A percentile compares a stretch with the other conserved stretches of the same genome.
These are phyloP conservation scores for Zophobas atratus DNA, from an alignment of 1,140 invertebrate species.

Conservation along the genomic window DNA sequence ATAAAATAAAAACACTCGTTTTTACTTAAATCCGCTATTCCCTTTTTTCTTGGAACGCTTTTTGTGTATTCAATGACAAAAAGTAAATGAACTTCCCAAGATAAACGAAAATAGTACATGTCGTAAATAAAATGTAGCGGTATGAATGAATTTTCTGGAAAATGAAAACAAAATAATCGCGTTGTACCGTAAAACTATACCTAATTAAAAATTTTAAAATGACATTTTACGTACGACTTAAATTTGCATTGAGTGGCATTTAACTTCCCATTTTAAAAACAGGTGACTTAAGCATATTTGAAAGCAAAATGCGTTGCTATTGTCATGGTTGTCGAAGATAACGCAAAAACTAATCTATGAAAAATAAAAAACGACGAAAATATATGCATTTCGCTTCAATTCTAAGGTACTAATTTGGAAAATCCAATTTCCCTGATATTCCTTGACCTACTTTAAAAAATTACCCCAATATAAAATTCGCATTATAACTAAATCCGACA, in stretches of 20 bases:
- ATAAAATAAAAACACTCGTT: slow-evolving; percentile 29
- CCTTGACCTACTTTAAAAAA: slow-evolving; percentile 38
- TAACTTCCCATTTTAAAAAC: neutral
- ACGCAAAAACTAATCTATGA: slow-evolving; percentile 6
- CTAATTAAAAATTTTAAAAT: slow-evolving; percentile 15
- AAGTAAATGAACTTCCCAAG: slow-evolving; percentile 34
- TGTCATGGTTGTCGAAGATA: slow-evolving; percentile 8
- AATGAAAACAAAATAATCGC: neutral
- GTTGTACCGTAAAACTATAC: slow-evolving; percentile 18
- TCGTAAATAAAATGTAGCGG: too few species aligned
- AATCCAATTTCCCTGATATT: slow-evolving; percentile 36
- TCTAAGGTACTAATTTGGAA: slow-evolving; percentile 24
- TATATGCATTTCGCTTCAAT: slow-evolving; percentile 22
- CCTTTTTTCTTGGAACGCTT: slow-evolving; percentile 9
- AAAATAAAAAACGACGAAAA: neutral
- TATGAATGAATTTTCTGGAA: neutral
- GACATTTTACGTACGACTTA: slow-evolving; percentile 28
- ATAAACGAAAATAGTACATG: slow-evolving; percentile 11
- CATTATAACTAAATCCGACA: slow-evolving; percentile 30
- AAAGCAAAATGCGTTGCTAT: slow-evolving; percentile 25
- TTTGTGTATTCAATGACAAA: slow-evolving; percentile 1
- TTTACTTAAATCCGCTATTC: slow-evolving; percentile 20
- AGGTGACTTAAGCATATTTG: slow-evolving; percentile 1
- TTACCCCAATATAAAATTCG: slow-evolving; percentile 29
- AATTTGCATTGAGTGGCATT: slow-evolving; percentile 39